phyloP scores from a whole-genome alignment of 2,888 invertebrate genomes.

The Cecidostiba fungosa region DNA sequence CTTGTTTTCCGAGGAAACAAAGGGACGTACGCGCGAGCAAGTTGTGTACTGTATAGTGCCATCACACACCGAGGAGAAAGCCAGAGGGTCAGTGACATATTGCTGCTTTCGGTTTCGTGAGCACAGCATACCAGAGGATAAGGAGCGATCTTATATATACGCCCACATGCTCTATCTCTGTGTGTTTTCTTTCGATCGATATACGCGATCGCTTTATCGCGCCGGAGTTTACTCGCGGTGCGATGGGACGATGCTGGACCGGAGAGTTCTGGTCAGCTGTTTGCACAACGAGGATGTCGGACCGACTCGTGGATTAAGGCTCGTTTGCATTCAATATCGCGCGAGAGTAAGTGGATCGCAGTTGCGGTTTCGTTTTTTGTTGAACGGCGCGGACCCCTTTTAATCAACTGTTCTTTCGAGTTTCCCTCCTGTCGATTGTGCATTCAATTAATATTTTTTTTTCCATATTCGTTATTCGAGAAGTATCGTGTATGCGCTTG shows the following conservation, averaged over 20 bases:
- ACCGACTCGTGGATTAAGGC: conserved; percentile 2
- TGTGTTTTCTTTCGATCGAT: conserved; percentile 3
- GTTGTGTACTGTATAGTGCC: neutral
- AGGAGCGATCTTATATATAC: neutral
- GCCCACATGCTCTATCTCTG: neutral
- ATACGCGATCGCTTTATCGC: conserved; percentile 24
- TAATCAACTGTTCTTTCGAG: neutral
- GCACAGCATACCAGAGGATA: neutral
- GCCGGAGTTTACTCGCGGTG: neutral
- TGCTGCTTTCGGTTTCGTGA: conserved; percentile 44
- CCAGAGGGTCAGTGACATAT: conserved; percentile 52
- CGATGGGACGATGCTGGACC: neutral
- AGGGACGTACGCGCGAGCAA: conserved; percentile 50
- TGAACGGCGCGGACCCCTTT: neutral
- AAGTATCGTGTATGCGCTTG: neutral
- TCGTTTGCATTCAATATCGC: neutral
- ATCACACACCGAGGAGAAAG: conserved; percentile 18
- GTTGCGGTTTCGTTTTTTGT: neutral
- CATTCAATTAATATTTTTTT: neutral
- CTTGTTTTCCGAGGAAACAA: conserved; percentile 69
- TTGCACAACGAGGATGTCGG: neutral
- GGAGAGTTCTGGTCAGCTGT: conserved; percentile 7
- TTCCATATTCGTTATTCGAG: neutral
- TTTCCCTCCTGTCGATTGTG: conserved; percentile 15
- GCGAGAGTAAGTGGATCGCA: neutral